phyloP scores from a whole-genome alignment of 2,113 vertebrate species.

The Thamnaconus septentrionalis region DNA sequence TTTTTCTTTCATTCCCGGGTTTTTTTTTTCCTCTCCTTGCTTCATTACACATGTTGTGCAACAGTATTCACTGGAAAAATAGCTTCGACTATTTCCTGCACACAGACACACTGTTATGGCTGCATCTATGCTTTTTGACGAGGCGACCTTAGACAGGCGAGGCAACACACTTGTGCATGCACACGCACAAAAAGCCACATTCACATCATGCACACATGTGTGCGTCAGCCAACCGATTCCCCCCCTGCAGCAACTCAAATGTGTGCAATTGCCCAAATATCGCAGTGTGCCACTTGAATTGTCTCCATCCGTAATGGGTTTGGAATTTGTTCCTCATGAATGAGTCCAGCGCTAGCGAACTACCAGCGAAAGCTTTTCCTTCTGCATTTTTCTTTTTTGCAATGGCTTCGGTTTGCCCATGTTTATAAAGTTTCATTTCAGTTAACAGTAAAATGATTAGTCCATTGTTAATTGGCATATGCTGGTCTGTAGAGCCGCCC shows the following conservation, averaged over 20 bases:
- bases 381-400: no score
- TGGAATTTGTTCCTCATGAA: no score
- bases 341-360: no score
- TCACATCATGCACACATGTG: slow-evolving; percentile 9
- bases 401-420: no score
- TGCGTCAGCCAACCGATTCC: slow-evolving; percentile 3
- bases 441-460: no score
- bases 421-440: no score
- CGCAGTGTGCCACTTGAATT: slow-evolving; percentile 26
- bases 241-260: slow-evolving; percentile 4
- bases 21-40: no score
- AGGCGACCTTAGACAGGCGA: slow-evolving; percentile 49
- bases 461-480: no score
- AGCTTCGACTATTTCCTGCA: neutral
- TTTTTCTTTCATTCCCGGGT: no score
- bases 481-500: no score
- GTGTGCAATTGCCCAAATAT: slow-evolving; percentile 33
- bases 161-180: slow-evolving; percentile 2
- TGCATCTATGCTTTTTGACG: slow-evolving; percentile 40
- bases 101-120: slow-evolving; percentile 11
- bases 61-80: no score
- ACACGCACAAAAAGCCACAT: neutral
- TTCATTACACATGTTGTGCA: neutral
- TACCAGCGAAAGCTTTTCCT: no score
- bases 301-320: neutral